Evolutionary conservation across 2,113 vertebrate genomes (phyloP).

Genomic region (Willisornis vidua): DNA sequence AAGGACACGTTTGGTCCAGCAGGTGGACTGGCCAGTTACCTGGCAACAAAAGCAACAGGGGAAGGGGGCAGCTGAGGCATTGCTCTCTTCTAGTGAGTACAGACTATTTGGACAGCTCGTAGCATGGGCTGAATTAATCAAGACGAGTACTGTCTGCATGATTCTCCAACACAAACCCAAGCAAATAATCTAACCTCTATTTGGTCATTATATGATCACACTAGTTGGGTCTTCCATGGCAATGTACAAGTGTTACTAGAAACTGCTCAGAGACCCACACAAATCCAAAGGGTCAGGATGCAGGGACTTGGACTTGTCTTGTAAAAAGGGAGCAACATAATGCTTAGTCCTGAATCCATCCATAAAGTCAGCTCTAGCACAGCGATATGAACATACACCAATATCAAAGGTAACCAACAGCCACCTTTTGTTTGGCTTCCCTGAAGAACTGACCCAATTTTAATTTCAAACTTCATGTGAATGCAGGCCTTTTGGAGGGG

Average conservation of each 20-base stretch:
- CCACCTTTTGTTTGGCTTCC: neutral
- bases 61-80: neutral
- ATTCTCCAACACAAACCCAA: neutral
- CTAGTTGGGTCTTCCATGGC: neutral
- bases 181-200: neutral
- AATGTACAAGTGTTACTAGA: neutral
- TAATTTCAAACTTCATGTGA: neutral
- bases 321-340: neutral
- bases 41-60: neutral
- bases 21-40: neutral
- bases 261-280: neutral
- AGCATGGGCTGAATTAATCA: neutral
- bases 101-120: neutral
- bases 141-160: neutral
- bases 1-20: neutral
- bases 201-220: neutral
- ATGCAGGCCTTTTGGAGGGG: neutral
- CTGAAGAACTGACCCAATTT: neutral
- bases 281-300: neutral
- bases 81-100: neutral
- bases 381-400: neutral
- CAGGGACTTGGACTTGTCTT: neutral
- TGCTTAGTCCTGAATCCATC: neutral
- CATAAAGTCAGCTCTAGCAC: neutral
- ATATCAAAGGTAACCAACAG: neutral